A percentile compares a stretch with the other conserved stretches of the same genome.
These are phyloP conservation scores for Sinella curviseta DNA, from an alignment of 1,140 invertebrate genomes.

Conservation along the genomic window DNA sequence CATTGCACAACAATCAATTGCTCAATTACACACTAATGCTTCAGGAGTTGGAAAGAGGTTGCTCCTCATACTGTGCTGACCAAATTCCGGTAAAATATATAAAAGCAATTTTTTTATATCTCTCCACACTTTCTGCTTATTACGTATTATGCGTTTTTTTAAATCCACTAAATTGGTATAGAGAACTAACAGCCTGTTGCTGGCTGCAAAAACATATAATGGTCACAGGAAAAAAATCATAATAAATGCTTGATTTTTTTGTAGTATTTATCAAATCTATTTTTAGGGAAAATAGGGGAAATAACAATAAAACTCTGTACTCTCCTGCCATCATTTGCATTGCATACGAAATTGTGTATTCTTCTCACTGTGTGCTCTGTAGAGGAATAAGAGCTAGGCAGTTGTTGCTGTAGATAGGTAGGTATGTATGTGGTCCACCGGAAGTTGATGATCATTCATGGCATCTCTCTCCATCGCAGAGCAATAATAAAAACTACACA, in stretches of 20 bases:
- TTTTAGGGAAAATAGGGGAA: background rate
- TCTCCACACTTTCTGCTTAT: too few species aligned
- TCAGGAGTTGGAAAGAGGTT: background rate
- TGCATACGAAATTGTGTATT: too few species aligned
- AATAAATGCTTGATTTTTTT: too few species aligned
- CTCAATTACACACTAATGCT: slow-evolving; percentile 16
- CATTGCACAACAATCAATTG: slow-evolving; percentile 14
- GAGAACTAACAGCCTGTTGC: too few species aligned
- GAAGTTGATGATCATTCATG: slow-evolving; percentile 27
- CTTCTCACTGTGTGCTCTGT: too few species aligned
- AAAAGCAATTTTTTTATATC: background rate
- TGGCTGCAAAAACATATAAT: too few species aligned
- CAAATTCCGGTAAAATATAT: slow-evolving; percentile 11
- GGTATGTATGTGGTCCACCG: slow-evolving; percentile 10
- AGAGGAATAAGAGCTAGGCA: too few species aligned
- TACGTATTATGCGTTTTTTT: too few species aligned
- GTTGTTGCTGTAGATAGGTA: background rate
- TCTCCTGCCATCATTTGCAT: too few species aligned
- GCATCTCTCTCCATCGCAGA: slow-evolving; percentile 4
- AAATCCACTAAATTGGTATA: too few species aligned
- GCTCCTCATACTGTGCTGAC: slow-evolving; percentile 9
- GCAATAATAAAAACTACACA: background rate
- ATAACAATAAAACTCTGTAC: background rate
- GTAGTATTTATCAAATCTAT: too few species aligned
- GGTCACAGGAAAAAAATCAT: too few species aligned